Evolutionary conservation across 2,888 invertebrate genomes (phyloP).

Genomic region (Dendrolimus pini): DNA sequence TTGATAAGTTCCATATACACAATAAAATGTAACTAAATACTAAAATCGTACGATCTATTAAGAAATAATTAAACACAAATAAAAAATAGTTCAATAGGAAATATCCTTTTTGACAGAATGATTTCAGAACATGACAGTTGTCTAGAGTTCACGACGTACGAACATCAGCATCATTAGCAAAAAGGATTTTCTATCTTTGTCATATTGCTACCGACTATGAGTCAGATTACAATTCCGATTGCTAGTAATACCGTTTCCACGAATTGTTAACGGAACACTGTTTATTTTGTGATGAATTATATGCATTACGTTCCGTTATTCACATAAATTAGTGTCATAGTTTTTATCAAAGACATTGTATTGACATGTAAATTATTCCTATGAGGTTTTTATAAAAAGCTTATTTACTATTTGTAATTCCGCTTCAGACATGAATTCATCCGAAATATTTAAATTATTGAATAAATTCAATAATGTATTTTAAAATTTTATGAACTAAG

Average conservation of each 20-base stretch:
- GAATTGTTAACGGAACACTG: conserved; percentile 13
- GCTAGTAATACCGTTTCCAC: not conserved
- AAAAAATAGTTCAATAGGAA: not conserved
- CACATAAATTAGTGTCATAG: conserved; percentile 14
- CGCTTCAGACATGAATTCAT: too few relatives aligned
- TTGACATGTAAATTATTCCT: too few relatives aligned
- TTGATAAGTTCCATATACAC: not conserved
- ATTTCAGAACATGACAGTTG: not conserved
- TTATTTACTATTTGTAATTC: too few relatives aligned
- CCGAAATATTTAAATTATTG: too few relatives aligned
- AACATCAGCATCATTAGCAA: not conserved
- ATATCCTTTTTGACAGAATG: not conserved
- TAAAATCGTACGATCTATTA: not conserved
- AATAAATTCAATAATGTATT: too few relatives aligned
- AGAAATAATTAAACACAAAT: not conserved
- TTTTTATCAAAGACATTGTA: too few relatives aligned
- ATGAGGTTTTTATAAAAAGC: too few relatives aligned
- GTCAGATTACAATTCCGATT: not conserved
- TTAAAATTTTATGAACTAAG: too few relatives aligned
- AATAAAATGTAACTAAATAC: not conserved
- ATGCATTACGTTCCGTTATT: conserved; percentile 47
- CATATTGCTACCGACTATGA: not conserved
- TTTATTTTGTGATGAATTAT: conserved; percentile 23
- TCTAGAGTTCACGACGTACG: not conserved
- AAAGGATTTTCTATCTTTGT: not conserved